Conservation (phyloP, 2,113 vertebrate genomes). For the Eira barbara region DNA sequence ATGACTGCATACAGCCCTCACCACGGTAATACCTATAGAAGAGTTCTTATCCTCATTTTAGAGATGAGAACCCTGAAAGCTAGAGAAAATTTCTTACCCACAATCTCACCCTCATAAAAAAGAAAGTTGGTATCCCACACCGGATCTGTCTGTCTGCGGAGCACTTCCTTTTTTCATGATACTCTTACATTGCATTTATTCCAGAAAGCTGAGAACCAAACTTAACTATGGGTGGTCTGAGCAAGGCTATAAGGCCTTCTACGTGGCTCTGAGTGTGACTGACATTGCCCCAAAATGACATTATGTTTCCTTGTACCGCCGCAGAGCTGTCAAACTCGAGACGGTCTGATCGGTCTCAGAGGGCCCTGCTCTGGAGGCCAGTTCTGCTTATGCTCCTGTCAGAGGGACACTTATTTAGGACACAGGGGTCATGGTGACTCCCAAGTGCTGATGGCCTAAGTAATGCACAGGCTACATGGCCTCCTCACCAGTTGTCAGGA, state of each 20-base stretch:
- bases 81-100: neutral
- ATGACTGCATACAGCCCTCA: neutral
- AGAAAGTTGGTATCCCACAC: neutral
- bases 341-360: neutral
- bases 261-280: neutral
- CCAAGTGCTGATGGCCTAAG: neutral
- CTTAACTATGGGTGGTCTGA: neutral
- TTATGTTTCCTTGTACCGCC: neutral
- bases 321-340: neutral
- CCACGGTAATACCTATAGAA: neutral
- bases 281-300: neutral
- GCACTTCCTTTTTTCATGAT: neutral
- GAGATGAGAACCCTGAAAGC: neutral
- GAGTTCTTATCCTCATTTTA: neutral
- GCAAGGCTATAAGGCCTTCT: neutral
- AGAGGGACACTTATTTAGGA: neutral
- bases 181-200: neutral
- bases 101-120: neutral
- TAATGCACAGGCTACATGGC: neutral
- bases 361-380: neutral
- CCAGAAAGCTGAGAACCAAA: conserved; percentile 5
- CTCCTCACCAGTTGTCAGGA: neutral
- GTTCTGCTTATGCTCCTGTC: neutral
- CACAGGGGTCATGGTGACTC: neutral
- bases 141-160: neutral